Percentiles rank a stretch among this genome's conserved stretches.
Evolutionary conservation across 1,140 invertebrate genomes (phyloP).

Genomic region (Drosophila lowei): DNA sequence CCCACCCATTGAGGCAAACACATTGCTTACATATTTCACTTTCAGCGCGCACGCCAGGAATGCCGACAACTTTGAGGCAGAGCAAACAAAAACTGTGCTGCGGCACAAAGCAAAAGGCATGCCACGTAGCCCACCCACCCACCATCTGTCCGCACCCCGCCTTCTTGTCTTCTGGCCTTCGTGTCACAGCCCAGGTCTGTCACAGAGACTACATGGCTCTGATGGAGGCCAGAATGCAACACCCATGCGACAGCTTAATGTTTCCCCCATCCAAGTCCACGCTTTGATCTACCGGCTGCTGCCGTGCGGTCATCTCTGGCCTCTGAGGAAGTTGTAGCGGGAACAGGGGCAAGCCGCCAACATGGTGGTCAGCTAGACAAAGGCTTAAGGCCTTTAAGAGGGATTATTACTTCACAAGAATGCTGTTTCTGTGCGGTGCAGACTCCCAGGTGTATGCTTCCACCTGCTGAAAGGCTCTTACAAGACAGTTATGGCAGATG

Average conservation of each 20-base stretch:
- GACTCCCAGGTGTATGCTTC: conserved; percentile 3
- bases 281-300: conserved; percentile 50
- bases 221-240: conserved; percentile 32
- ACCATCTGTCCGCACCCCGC: background rate
- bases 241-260: conserved; percentile 18
- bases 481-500: conserved; percentile 27
- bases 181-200: conserved; percentile 24
- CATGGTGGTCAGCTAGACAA: conserved; percentile 41
- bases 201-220: conserved; percentile 9
- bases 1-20: conserved; percentile 39
- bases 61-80: conserved; percentile 50
- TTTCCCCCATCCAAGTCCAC: conserved; percentile 36
- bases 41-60: conserved; percentile 49
- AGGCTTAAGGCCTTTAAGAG: conserved; percentile 51
- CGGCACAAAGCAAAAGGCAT: conserved; percentile 21
- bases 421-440: conserved; percentile 27
- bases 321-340: conserved; percentile 1
- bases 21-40: conserved; percentile 61
- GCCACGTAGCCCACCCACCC: background rate
- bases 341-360: background rate
- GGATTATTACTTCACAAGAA: conserved; percentile 53
- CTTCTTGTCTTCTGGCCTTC: conserved; percentile 39
- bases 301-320: conserved; percentile 42
- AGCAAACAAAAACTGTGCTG: conserved; percentile 32
- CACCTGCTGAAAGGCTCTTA: conserved; percentile 17